Evolutionary conservation across 2,888 invertebrate species (phyloP).

Genomic region (Agrilus mali): DNA sequence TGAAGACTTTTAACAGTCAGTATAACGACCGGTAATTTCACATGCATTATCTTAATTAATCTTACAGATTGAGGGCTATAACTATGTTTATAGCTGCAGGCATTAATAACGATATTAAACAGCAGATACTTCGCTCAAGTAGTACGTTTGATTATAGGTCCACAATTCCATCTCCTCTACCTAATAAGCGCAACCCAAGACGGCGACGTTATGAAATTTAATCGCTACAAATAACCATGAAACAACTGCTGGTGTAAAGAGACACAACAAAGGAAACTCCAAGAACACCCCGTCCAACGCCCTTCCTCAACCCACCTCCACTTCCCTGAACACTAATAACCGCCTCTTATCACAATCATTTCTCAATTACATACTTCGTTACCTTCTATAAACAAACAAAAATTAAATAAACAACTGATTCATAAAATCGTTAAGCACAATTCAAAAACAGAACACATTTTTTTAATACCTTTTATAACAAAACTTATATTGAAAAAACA

Average conservation of each 20-base stretch:
- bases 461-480: too few relatives aligned
- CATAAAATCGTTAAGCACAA: too few relatives aligned
- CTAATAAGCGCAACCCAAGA: not conserved
- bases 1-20: slow-evolving; percentile 8
- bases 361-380: too few relatives aligned
- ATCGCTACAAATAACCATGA: slow-evolving; percentile 3
- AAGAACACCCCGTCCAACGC: too few relatives aligned
- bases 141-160: too few relatives aligned
- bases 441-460: too few relatives aligned
- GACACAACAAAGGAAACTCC: not conserved
- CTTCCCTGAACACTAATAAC: too few relatives aligned
- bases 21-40: slow-evolving; percentile 17
- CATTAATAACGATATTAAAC: slow-evolving; percentile 26
- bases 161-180: not conserved
- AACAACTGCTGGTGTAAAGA: slow-evolving; percentile 3
- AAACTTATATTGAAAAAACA: too few relatives aligned
- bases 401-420: too few relatives aligned
- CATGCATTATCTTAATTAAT: slow-evolving; percentile 29
- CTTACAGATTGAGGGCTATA: slow-evolving; percentile 27
- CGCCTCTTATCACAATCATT: too few relatives aligned
- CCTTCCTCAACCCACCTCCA: too few relatives aligned
- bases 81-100: slow-evolving; percentile 24
- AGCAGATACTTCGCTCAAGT: slow-evolving; percentile 23
- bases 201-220: not conserved
- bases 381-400: not conserved